Evolutionary conservation across 2,888 invertebrate species (phyloP), one percentile per base, ranked within the genome.

Genomic region (Pammene fasciana): DNA sequence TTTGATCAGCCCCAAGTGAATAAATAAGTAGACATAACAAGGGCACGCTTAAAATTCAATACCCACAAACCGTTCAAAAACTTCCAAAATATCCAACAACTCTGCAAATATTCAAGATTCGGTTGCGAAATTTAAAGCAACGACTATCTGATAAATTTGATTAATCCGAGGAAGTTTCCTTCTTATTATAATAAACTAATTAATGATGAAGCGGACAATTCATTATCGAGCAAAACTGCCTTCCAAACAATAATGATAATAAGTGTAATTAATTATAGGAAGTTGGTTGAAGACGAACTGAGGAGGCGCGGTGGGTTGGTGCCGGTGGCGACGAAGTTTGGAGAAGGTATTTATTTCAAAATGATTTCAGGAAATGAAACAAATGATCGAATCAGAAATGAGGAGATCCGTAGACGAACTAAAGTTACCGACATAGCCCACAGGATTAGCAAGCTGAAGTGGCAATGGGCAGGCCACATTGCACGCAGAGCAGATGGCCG

Each of bases 181-280:
- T 86, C 90, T 91, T 92, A 92, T 92, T 92, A 92, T 92, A 91
- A 92, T 91, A 92, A 92, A 92, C 92, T 92, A 92, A 92, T 92
- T 92, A 92, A 92, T 92, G 91, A 91, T 90, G 86, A 86, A 82
- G 82, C 85, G 89, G 90, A 91, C 92, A 91, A 92, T 92, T 92
- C 92, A 91, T 92, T 92, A 92, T 92, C 90, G 92, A 86, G 91
- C 91, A 90, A 89, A 92, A 92, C 92, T 92, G 92, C 91, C 92
- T 90, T 92, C 88, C 85, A 88, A 92, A 92, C 92, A 92, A 91
- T 92, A 92, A 92, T 92, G 91, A 92, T 92, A 92, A 92, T 92
- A 91, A 92, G 92, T 87, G 86, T 92, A 91, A 92, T 92, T 92
- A 92, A 92, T 92, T 92, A 92, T 91, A 86, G 90, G 89, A 92